Base-by-base conservation (phyloP, 1,140 invertebrate species). In the Caenorhabditis inopinata region DNA sequence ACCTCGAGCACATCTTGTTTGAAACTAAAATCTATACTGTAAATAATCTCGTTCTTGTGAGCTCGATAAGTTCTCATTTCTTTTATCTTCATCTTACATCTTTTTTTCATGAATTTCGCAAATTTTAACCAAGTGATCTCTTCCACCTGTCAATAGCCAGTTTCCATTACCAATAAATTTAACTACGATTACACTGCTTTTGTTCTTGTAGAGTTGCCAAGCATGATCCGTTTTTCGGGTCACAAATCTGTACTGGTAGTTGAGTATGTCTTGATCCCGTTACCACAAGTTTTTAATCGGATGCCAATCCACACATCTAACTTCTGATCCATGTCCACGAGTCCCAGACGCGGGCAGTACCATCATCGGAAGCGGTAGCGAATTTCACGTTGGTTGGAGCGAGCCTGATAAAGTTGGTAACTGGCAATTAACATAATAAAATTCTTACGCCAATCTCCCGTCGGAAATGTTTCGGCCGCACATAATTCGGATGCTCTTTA, bases 131-230 rank as follows among this genome's bases (percentile, higher is more conserved):
- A 99, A 91, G 91, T 99, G 96, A 90, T 99, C 97, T 80, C 97
- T 91, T 11, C 96, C 98, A 0, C 96, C 96, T 12, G 96, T 98
- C n/a, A 99, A 92, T 45, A 99, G 89, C 97, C 97, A 99, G 89
- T 99, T 98, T 1, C 97, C 97, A 91, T 99, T 99, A 74, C 93
- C 92, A 90, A 99, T 99, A 96, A 97, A 99, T 89, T 96, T 94
- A 2, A 98, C 91, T 89, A 98, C 96, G 95, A 98, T 99, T 0
- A 99, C 97, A 5, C 97, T 98, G 62, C 94, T 96, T 90, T 99
- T 99, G 90, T 99, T 96, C 96, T 91, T 99, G 96, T 53, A 92
- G 85, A 45, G 92, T 92, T 25, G 91, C 91, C 4, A 92, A 88
- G 83, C 90, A 90, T 83, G 94, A 93, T 0, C 96, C 96, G 80